Conservation (phyloP, 1,140 invertebrate species). For the Anthonomus grandis region DNA sequence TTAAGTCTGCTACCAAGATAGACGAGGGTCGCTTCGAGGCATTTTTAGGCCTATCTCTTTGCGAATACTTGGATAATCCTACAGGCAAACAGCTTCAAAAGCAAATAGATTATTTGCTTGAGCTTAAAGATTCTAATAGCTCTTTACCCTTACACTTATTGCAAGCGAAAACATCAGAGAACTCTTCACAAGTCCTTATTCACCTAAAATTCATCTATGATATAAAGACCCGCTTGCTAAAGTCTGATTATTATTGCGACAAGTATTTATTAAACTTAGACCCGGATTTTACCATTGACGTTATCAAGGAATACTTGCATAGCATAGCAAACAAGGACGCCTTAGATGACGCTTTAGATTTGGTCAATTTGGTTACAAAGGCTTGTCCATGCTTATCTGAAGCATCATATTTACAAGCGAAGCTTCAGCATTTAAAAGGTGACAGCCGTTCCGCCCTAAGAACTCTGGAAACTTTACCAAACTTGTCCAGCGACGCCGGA, state of each 20-base stretch:
- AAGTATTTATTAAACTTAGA: slow-evolving; percentile 75
- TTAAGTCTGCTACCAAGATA: slow-evolving; percentile 74
- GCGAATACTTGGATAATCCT: slow-evolving; percentile 67
- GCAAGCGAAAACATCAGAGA: slow-evolving; percentile 62
- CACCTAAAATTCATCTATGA: slow-evolving; percentile 71
- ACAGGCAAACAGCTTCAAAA: slow-evolving; percentile 68
- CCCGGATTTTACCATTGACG: slow-evolving; percentile 79
- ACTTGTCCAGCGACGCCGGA: slow-evolving; percentile 75
- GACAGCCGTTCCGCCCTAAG: slow-evolving; percentile 64
- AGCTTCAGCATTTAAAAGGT: slow-evolving; percentile 75
- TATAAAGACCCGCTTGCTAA: slow-evolving; percentile 61
- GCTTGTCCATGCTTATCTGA: slow-evolving; percentile 78
- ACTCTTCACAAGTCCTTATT: slow-evolving; percentile 58
- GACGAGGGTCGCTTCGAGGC: slow-evolving; percentile 80
- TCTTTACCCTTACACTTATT: slow-evolving; percentile 63
- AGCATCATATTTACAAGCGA: slow-evolving; percentile 72
- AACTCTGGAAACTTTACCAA: slow-evolving; percentile 69
- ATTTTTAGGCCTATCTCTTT: slow-evolving; percentile 75
- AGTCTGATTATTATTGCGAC: slow-evolving; percentile 66
- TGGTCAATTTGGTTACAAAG: slow-evolving; percentile 68
- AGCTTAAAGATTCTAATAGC: slow-evolving; percentile 66
- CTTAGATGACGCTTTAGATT: slow-evolving; percentile 39
- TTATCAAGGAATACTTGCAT: slow-evolving; percentile 76
- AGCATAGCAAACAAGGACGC: slow-evolving; percentile 54
- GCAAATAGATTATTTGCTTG: slow-evolving; percentile 82